These are phyloP conservation scores for Dicyrtoma fusca DNA, from an alignment of 2,888 invertebrate species.

Conservation along the genomic window DNA sequence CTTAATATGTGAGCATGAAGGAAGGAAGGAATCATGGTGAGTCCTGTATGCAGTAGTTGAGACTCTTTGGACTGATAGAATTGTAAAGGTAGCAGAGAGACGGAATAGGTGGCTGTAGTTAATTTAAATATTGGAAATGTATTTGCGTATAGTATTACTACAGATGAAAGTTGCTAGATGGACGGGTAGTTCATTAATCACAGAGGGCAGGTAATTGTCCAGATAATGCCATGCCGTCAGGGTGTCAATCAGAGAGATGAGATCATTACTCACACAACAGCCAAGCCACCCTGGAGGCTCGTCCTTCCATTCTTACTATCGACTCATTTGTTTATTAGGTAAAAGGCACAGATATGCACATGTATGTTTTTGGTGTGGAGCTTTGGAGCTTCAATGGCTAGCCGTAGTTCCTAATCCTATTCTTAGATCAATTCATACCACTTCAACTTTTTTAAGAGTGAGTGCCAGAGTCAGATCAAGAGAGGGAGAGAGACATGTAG, in stretches of 20 bases:
- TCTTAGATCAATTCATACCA: slow-evolving; percentile 13
- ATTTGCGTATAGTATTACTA: not conserved
- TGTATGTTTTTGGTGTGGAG: too few species aligned
- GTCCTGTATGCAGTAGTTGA: not conserved
- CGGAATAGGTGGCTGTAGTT: not conserved
- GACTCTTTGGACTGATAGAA: not conserved
- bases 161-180: slow-evolving; percentile 12
- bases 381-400: too few species aligned
- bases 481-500: not conserved
- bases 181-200: slow-evolving; percentile 52
- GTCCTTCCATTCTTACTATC: slow-evolving; percentile 21
- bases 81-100: slow-evolving; percentile 16
- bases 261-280: slow-evolving; percentile 51
- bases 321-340: slow-evolving; percentile 18
- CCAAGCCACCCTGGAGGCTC: slow-evolving; percentile 42
- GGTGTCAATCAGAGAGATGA: slow-evolving; percentile 55
- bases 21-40: not conserved
- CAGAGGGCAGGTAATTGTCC: slow-evolving; percentile 54
- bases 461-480: slow-evolving; percentile 1
- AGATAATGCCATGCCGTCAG: slow-evolving; percentile 50
- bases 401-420: not conserved
- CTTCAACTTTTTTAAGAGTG: not conserved
- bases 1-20: not conserved
- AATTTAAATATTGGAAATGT: slow-evolving; percentile 9
- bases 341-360: too few species aligned